Evolutionary conservation across 2,797 vertebrate species (phyloP).

Genomic region (Petrocephalus sullivani): DNA sequence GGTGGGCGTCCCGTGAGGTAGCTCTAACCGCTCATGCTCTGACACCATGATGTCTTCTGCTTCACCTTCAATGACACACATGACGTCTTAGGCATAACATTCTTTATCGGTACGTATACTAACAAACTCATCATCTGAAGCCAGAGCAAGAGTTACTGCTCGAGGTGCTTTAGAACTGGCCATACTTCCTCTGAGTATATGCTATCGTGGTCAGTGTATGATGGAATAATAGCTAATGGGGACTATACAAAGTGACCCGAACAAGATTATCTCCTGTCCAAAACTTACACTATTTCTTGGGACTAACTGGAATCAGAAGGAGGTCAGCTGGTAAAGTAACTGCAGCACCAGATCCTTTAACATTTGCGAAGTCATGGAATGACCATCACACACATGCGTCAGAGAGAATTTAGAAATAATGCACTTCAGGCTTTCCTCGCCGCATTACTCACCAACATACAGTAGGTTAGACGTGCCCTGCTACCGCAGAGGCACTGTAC

Average conservation of each 20-base stretch:
- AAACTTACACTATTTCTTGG: background rate
- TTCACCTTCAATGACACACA: slow-evolving; percentile 56
- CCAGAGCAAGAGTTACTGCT: background rate
- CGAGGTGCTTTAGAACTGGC: background rate
- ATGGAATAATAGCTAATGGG: background rate
- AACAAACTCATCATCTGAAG: background rate
- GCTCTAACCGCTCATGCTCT: slow-evolving; percentile 57
- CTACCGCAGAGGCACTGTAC: background rate
- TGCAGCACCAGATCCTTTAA: background rate
- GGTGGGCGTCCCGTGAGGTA: slow-evolving; percentile 70
- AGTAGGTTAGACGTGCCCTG: background rate
- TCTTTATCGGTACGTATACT: background rate
- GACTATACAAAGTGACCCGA: background rate
- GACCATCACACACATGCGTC: background rate
- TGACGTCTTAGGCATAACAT: background rate
- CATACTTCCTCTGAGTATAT: background rate
- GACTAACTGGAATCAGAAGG: background rate
- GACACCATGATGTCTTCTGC: slow-evolving; percentile 73
- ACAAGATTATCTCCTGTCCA: background rate
- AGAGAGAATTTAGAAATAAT: background rate
- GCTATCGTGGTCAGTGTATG: background rate
- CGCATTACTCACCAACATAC: background rate
- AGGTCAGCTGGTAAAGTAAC: background rate
- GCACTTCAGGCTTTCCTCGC: background rate
- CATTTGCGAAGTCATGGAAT: background rate